Percentiles rank a stretch among this genome's conserved stretches.
Evolutionary conservation across 2,113 vertebrate genomes (phyloP).

Genomic region (Pampusana beccarii): DNA sequence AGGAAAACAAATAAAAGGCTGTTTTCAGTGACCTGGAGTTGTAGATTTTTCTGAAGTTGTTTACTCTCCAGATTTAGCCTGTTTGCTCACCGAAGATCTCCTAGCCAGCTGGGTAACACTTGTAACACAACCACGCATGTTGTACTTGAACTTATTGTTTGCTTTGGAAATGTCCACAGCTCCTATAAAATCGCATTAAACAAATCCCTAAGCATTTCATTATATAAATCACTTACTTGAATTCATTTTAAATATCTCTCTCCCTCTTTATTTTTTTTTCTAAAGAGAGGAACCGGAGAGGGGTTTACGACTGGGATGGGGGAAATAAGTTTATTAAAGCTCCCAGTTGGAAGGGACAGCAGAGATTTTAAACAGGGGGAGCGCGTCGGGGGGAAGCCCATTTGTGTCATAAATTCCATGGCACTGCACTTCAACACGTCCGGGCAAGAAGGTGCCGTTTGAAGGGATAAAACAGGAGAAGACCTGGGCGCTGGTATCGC

Average conservation of each 20-base stretch:
- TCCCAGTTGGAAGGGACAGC: neutral
- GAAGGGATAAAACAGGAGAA: neutral
- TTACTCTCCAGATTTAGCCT: constrained; percentile 53
- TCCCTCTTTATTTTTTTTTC: neutral
- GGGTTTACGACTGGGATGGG: neutral
- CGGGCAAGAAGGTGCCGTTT: constrained; percentile 28
- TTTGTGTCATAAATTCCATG: constrained; percentile 37
- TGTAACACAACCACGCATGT: neutral
- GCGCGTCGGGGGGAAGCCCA: neutral
- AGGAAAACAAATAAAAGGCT: constrained; percentile 60
- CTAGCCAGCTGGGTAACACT: neutral
- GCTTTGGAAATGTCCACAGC: constrained; percentile 41
- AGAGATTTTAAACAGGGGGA: neutral
- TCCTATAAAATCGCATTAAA: constrained; percentile 49
- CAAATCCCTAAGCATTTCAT: constrained; percentile 28
- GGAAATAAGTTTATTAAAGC: neutral
- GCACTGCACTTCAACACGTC: constrained; percentile 29
- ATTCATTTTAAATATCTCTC: constrained; percentile 5
- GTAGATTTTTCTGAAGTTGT: constrained; percentile 4
- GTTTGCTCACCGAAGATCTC: constrained; percentile 55
- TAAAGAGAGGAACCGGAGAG: neutral
- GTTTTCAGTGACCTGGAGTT: constrained; percentile 21
- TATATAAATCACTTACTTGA: constrained; percentile 9
- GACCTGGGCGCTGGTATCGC: neutral
- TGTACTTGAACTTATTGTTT: constrained; percentile 57